Evolutionary conservation across 2,113 vertebrate species (phyloP).

Genomic region (Myrmecobius fasciatus): DNA sequence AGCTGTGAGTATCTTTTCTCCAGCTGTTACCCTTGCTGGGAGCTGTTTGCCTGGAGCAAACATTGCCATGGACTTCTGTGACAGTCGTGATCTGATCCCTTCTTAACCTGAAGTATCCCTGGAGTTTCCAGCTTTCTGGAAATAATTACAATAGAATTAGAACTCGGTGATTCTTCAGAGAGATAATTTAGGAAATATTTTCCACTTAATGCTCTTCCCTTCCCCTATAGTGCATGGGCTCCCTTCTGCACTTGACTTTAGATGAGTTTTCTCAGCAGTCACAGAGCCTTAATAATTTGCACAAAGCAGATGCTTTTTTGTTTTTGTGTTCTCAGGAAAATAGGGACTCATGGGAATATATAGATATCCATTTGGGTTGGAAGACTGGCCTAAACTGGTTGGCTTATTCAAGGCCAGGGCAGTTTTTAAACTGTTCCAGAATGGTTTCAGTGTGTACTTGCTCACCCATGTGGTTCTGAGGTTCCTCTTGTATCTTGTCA

Average conservation of each 20-base stretch:
- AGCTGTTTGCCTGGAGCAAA: background rate
- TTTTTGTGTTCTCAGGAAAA: background rate
- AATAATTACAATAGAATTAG: background rate
- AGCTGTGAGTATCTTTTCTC: background rate
- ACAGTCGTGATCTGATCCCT: background rate
- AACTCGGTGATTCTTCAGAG: background rate
- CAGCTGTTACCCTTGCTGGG: background rate
- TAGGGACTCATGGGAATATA: background rate
- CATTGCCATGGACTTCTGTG: background rate
- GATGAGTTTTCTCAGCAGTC: background rate
- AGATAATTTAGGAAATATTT: background rate
- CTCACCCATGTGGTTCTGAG: background rate
- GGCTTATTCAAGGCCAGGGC: background rate
- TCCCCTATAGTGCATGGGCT: background rate
- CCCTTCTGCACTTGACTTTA: background rate
- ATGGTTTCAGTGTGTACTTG: background rate
- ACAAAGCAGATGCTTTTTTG: background rate
- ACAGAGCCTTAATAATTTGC: background rate
- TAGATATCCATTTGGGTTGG: background rate
- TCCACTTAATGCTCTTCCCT: background rate
- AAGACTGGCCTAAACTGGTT: background rate
- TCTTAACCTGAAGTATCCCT: background rate
- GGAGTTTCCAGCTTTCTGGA: background rate
- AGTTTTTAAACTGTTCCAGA: background rate
- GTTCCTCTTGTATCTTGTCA: background rate